A percentile compares a stretch with the other conserved stretches of the same genome.
Evolutionary conservation across 1,140 invertebrate genomes (phyloP).

Genomic region (Ips typographus): DNA sequence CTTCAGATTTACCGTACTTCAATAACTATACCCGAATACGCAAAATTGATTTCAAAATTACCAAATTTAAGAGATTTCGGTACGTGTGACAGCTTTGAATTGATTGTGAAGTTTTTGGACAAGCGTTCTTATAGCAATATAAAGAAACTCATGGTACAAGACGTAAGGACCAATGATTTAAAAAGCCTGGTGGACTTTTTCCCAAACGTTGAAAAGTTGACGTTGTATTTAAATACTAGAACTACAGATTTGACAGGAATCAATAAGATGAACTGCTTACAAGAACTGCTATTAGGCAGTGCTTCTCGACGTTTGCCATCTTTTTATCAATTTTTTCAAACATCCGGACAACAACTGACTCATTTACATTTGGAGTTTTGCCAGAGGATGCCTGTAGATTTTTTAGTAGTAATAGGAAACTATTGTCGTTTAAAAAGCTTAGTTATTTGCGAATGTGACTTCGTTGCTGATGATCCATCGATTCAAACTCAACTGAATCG

Average conservation of each 20-base stretch:
- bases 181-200: conserved; percentile 66
- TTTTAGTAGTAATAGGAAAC: conserved; percentile 67
- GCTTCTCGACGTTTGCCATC: no score
- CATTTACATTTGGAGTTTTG: conserved; percentile 70
- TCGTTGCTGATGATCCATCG: conserved; percentile 51
- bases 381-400: conserved; percentile 68
- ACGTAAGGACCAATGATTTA: conserved; percentile 63
- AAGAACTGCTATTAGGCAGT: conserved; percentile 52
- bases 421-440: conserved; percentile 65
- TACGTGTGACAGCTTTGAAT: conserved; percentile 65
- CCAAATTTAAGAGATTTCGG: conserved; percentile 66
- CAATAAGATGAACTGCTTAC: conserved; percentile 61
- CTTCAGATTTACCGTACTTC: conserved; percentile 67
- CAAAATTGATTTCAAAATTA: conserved; percentile 61
- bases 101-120: conserved; percentile 51
- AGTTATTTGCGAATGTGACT: conserved; percentile 69
- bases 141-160: conserved; percentile 58
- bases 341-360: conserved; percentile 63
- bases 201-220: conserved; percentile 63
- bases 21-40: conserved; percentile 62
- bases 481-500: not conserved
- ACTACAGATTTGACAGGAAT: conserved; percentile 65
- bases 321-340: conserved; percentile 8
- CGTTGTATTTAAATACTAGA: conserved; percentile 62
- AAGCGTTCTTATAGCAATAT: conserved; percentile 3